Evolutionary conservation across 2,113 vertebrate genomes (phyloP).

Genomic region (Fulmarus glacialis): DNA sequence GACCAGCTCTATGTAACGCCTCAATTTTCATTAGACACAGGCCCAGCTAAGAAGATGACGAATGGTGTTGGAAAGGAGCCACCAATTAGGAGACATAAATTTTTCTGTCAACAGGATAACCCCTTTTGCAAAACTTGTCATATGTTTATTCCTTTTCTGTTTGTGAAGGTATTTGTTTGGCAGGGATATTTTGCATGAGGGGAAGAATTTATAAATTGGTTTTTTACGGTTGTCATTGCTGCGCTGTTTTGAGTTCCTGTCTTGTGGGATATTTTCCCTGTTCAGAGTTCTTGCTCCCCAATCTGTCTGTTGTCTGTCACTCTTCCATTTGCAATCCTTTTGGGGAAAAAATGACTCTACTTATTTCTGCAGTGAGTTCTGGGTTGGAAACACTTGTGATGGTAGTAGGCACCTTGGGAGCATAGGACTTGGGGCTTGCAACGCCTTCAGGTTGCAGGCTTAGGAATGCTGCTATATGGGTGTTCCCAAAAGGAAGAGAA

Average conservation of each 20-base stretch:
- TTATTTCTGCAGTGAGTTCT: neutral
- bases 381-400: neutral
- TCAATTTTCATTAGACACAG: neutral
- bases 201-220: neutral
- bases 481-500: neutral
- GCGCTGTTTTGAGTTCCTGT: neutral
- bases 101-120: conserved; percentile 20
- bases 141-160: conserved; percentile 14
- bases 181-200: neutral
- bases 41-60: neutral
- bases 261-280: neutral
- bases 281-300: neutral
- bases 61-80: conserved; percentile 2
- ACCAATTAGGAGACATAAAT: conserved; percentile 14
- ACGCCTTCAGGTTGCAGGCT: neutral
- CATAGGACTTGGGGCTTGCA: neutral
- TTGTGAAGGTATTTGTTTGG: conserved; percentile 37
- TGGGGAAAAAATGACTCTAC: neutral
- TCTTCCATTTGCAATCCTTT: neutral
- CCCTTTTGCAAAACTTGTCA: conserved; percentile 1
- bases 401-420: neutral
- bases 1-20: neutral
- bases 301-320: neutral
- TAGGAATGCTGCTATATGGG: neutral
- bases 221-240: neutral